These are phyloP conservation scores for Pemphigus obesinymphae DNA, from an alignment of 1,140 invertebrate species.

Conservation along the genomic window DNA sequence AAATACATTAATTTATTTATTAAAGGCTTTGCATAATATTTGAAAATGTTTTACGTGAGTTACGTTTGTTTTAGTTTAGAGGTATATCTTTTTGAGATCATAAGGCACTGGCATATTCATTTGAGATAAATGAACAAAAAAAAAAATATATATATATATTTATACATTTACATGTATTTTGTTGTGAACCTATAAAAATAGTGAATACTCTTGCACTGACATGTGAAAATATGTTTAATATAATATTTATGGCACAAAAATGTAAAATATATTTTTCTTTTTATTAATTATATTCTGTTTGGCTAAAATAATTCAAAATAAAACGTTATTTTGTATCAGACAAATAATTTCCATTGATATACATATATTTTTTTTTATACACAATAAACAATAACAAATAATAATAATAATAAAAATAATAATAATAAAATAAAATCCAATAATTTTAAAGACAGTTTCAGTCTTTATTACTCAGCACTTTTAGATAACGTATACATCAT, in stretches of 20 bases:
- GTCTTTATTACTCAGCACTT: constrained; percentile 19
- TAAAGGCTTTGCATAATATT: neutral
- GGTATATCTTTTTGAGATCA: constrained; percentile 41
- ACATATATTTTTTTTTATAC: neutral
- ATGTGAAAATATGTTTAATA: constrained; percentile 12
- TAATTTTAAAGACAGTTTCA: constrained; percentile 28
- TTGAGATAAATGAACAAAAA: constrained; percentile 4
- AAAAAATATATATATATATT: neutral
- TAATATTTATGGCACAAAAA: constrained; percentile 19
- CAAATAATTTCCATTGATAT: neutral
- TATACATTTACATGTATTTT: neutral
- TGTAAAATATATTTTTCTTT: neutral
- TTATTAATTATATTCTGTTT: neutral
- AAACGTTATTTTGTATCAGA: neutral
- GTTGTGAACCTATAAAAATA: constrained; percentile 2
- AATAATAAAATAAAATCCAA: neutral
- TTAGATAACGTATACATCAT: neutral
- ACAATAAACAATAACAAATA: neutral
- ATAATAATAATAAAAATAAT: neutral
- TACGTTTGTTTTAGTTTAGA: constrained; percentile 20
- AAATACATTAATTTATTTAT: neutral
- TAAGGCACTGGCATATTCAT: constrained; percentile 41
- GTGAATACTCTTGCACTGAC: neutral
- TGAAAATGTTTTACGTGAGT: neutral
- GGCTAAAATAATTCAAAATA: neutral